Evolutionary conservation across 2,797 vertebrate species (phyloP), one percentile per base, ranked within the genome.

Genomic region (Acropternis orthonyx): DNA sequence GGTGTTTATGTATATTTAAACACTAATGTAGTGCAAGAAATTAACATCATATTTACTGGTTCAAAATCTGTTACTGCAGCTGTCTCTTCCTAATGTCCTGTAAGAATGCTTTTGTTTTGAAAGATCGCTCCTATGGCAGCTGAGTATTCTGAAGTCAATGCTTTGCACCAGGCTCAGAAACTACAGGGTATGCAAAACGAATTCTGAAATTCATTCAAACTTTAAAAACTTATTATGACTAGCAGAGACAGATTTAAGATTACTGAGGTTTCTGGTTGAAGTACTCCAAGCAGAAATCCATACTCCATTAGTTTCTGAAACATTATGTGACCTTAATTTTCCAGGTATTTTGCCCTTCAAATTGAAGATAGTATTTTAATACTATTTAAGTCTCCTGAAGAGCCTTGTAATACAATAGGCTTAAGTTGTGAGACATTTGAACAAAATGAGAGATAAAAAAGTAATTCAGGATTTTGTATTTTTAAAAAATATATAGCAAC

Each of bases 241-340:
- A 88, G 58, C 81, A 95, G 88, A 97, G 96, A 95, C 78, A 97
- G 96, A 97, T 94, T 95, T 94, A 96, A 97, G 96, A 97, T 97
- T 96, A 90, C 96, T 92, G 88, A 95, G 69, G 74, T 97, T 98
- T 97, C 97, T 98, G 91, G 95, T 84, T 97, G 96, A 97, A 94
- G 77, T 95, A 97, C 88, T 97, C 95, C 81, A 86, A 97, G 89
- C 92, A 97, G 96, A 98, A 97, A 97, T 97, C 97, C 87, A 97
- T 98, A 97, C 92, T 97, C 95, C 96, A 97, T 98, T 97, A 97
- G 88, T 76, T 93, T 97, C 94, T 96, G 89, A 94, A 97, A 96
- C 87, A 96, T 96, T 89, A 91, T 81, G 81, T 96, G 97, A 97
- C 97, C 97, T 98, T 98, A 98, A 97, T 98, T 98, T 98, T 97